Percentiles rank a stretch among this genome's conserved stretches.
Evolutionary conservation across 2,888 invertebrate genomes (phyloP).

Genomic region (Argyresthia albistria): DNA sequence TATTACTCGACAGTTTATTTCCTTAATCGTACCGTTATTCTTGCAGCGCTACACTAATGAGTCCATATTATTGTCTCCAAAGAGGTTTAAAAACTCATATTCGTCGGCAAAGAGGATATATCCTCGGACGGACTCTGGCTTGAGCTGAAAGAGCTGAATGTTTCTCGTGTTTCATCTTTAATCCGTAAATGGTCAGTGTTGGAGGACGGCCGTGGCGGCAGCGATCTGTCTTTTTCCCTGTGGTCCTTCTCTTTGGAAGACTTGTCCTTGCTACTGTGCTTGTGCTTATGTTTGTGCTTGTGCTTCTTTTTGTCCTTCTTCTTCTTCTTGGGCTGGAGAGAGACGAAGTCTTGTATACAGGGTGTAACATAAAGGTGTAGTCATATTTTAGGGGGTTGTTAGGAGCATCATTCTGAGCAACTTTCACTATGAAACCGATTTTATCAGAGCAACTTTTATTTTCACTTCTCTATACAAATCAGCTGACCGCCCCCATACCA

Average conservation of each 20-base stretch:
- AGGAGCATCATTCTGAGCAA: too few relatives aligned
- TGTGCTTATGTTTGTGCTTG: slow-evolving; percentile 94
- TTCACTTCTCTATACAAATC: too few relatives aligned
- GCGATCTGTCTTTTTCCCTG: slow-evolving; percentile 39
- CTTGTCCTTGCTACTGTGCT: slow-evolving; percentile 75
- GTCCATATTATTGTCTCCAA: too few relatives aligned
- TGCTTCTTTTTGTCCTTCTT: slow-evolving; percentile 86
- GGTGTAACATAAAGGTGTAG: too few relatives aligned
- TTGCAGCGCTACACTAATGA: too few relatives aligned
- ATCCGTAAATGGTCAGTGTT: slow-evolving; percentile 69
- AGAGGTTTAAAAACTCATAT: slow-evolving; percentile 45
- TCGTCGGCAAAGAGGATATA: slow-evolving; percentile 49
- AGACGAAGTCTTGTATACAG: not conserved
- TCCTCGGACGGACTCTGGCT: slow-evolving; percentile 80
- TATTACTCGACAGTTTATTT: too few relatives aligned
- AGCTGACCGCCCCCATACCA: too few relatives aligned
- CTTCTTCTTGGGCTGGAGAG: slow-evolving; percentile 75
- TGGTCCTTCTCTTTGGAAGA: slow-evolving; percentile 59
- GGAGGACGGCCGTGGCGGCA: slow-evolving; percentile 39
- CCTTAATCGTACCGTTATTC: too few relatives aligned
- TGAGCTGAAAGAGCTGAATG: slow-evolving; percentile 82
- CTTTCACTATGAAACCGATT: too few relatives aligned
- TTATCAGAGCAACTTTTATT: too few relatives aligned
- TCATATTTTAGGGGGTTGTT: too few relatives aligned
- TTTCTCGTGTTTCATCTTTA: slow-evolving; percentile 84